Evolutionary conservation across 2,797 vertebrate genomes (phyloP), one percentile per base, ranked within the genome.

Genomic region (Neosilurus hyrtlii): DNA sequence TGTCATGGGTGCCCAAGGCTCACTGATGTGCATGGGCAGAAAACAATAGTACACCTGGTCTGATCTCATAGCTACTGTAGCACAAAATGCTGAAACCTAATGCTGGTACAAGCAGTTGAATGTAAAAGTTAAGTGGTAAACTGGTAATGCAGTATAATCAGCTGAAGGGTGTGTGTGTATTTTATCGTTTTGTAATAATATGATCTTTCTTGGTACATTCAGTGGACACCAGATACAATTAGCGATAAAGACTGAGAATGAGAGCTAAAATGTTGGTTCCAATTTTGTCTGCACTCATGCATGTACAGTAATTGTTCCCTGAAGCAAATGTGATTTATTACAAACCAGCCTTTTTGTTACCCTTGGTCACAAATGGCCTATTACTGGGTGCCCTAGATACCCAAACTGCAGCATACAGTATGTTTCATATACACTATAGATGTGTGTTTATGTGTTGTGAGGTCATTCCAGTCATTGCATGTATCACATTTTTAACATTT

Each of bases 241-340:
- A 57, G 26, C 7, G 1, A 74, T 57, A 57, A 16, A 2, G 10
- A 51, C 72, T 74, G 26, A 82, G 63, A 54, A 77, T 51, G 56
- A 75, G 18, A 52, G 20, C 30, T 24, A 62, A 76, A 76, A 75
- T 61, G 16, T 37, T 51, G 18, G 12, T 16, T 61, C 80, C 24
- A 57, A 49, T 81, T 76, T 84, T 59, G 10, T 49, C 70, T 49
- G 35, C 67, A 68, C n/a, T 26, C 65, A 83, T 79, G 82, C 81
- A 86, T 86, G 81, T 79, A 86, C 63, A 80, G 68, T 70, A 52
- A 68, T 85, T 83, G 65, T 70, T 70, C 35, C 63, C 10, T n/a
- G 82, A 87, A 77, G 81, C 81, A 87, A 79, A 71, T 65, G 24
- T 65, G 71, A 84, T 82, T 76, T 54, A 76, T 63, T 26, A 51